Percentiles rank a stretch among this genome's conserved stretches.
Conservation (phyloP, 2,888 invertebrate genomes). For the Hyposoter didymator region DNA sequence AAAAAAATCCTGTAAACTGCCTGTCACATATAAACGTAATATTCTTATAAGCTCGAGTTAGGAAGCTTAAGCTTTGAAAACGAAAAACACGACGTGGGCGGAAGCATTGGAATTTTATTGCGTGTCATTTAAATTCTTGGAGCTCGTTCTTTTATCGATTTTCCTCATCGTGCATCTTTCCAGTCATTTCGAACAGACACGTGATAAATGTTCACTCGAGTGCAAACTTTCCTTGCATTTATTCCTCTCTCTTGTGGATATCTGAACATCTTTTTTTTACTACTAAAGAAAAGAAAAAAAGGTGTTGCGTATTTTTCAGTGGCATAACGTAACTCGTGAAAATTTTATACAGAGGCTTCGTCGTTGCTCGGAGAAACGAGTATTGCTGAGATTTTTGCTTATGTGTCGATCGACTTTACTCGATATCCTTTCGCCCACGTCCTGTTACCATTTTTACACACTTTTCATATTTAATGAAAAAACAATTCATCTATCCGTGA, state of each 20-base stretch:
- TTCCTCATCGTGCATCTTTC: slow-evolving; percentile 23
- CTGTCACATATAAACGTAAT: background rate
- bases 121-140: slow-evolving; percentile 31
- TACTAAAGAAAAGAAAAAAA: background rate
- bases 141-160: slow-evolving; percentile 24
- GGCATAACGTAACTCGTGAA: background rate
- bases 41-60: slow-evolving; percentile 25
- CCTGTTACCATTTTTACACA: background rate
- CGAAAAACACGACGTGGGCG: slow-evolving; percentile 34
- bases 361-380: background rate
- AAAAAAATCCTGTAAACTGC: background rate
- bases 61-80: slow-evolving; percentile 33
- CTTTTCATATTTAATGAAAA: background rate
- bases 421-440: slow-evolving; percentile 35
- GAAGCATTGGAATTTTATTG: background rate
- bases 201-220: slow-evolving; percentile 26
- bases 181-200: background rate
- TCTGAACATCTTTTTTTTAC: background rate
- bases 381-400: background rate
- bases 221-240: background rate
- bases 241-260: background rate
- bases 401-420: background rate
- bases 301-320: background rate
- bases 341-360: background rate
- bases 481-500: background rate